phyloP scores from a whole-genome alignment of 2,113 vertebrate genomes.

The Chloebia gouldiae region DNA sequence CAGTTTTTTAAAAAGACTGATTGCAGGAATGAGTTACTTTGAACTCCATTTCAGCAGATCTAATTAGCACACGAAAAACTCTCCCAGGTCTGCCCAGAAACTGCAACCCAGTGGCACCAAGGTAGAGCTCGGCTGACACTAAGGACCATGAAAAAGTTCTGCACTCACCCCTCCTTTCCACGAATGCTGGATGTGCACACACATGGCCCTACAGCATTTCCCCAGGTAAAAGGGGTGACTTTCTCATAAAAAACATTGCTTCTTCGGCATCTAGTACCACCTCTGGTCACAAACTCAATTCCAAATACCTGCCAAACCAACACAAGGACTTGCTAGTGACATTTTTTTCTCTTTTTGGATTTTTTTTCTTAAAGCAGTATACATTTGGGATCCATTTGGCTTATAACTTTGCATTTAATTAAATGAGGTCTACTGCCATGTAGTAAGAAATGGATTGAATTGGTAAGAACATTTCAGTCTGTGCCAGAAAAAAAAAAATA shows the following conservation, averaged over 20 bases:
- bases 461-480: not conserved
- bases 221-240: not conserved
- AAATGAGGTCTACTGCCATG: constrained; percentile 50
- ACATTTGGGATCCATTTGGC: constrained; percentile 57
- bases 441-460: constrained; percentile 53
- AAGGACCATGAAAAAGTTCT: not conserved
- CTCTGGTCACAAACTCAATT: not conserved
- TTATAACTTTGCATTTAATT: constrained; percentile 63
- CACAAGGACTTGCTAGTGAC: constrained; percentile 12
- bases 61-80: not conserved
- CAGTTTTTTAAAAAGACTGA: not conserved
- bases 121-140: not conserved
- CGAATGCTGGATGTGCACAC: not conserved
- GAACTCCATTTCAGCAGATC: not conserved
- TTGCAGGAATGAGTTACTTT: not conserved
- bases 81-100: not conserved
- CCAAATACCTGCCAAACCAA: constrained; percentile 45
- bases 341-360: not conserved
- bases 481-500: not conserved
- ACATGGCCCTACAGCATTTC: not conserved
- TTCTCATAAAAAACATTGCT: not conserved
- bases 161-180: not conserved
- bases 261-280: not conserved
- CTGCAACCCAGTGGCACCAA: not conserved
- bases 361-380: not conserved